Conservation (phyloP, 2,113 vertebrate genomes). For the Perca schrenkii region DNA sequence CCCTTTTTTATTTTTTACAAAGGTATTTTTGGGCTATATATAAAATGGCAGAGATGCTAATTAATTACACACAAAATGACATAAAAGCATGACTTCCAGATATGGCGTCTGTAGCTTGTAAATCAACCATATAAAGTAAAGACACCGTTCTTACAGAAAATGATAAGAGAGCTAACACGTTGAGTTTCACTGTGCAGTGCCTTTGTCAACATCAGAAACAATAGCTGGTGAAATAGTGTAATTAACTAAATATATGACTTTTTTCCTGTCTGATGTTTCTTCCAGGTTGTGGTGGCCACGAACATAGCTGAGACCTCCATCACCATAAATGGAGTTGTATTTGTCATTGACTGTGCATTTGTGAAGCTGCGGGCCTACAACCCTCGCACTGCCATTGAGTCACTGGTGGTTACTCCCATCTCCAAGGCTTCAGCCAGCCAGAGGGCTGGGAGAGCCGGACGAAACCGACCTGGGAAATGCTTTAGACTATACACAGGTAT, state of each 20-base stretch:
- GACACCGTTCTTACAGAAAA: neutral
- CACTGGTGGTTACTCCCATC: conserved; percentile 94
- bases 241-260: neutral
- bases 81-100: neutral
- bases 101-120: neutral
- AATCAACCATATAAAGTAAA: neutral
- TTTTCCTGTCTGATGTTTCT: neutral
- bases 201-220: neutral
- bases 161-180: neutral
- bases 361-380: conserved; percentile 97
- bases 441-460: conserved; percentile 92
- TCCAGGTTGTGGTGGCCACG: conserved; percentile 96
- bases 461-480: conserved; percentile 94
- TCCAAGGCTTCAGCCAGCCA: conserved; percentile 97
- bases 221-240: neutral
- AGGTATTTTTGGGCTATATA: neutral
- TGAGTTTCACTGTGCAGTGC: neutral
- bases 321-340: conserved; percentile 92
- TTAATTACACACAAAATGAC: no score
- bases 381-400: conserved; percentile 93
- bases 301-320: conserved; percentile 98
- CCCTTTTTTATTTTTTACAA: neutral
- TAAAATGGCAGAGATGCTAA: neutral
- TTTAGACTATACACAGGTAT: conserved; percentile 95
- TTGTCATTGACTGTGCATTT: conserved; percentile 97